Conservation (phyloP, 2,888 invertebrate genomes). For the Drosophila picticornis region DNA sequence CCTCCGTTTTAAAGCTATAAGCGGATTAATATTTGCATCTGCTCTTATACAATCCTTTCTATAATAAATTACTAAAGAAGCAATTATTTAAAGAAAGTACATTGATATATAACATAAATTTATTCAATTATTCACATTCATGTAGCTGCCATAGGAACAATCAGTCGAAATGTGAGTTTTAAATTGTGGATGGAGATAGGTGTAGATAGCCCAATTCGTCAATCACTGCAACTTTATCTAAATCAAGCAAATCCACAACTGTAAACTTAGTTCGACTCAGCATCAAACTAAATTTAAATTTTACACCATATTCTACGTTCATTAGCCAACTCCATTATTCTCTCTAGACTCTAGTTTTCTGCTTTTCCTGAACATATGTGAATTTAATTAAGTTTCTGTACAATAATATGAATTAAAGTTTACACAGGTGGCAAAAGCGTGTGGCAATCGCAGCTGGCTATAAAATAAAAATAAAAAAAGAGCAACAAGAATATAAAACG, state of each 20-base stretch:
- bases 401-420: constrained; percentile 32
- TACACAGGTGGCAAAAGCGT: constrained; percentile 59
- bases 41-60: not conserved
- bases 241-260: not conserved
- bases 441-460: constrained; percentile 51
- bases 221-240: too few species aligned
- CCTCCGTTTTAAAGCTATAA: not conserved
- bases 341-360: not conserved
- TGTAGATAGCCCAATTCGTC: not conserved
- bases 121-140: not conserved
- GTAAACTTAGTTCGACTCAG: not conserved
- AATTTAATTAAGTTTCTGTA: constrained; percentile 19
- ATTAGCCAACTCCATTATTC: not conserved
- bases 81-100: not conserved
- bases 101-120: too few species aligned
- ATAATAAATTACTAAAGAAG: not conserved
- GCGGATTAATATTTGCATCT: not conserved
- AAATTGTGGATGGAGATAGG: too few species aligned
- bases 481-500: not conserved
- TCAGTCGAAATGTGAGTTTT: too few species aligned
- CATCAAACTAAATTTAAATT: not conserved
- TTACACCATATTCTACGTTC: not conserved
- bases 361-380: constrained; percentile 1
- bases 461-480: constrained; percentile 30
- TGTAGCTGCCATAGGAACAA: too few species aligned